Base-by-base conservation (phyloP, 2,113 vertebrate genomes). In the Heterotilapia buettikoferi region DNA sequence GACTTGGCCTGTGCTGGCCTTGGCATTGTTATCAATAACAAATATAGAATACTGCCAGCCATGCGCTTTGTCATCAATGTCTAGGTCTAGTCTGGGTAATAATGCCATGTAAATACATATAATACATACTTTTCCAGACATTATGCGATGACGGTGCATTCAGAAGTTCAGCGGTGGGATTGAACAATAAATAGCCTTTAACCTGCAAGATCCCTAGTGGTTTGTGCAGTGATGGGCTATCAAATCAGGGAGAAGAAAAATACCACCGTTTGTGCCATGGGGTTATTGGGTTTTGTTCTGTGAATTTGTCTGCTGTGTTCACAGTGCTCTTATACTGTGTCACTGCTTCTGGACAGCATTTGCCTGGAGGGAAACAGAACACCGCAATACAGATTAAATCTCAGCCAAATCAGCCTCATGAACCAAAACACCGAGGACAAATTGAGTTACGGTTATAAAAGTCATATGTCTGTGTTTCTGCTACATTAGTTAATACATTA, bases 371-470 rank as follows among this genome's bases (percentile, higher is more conserved):
- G 24, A 92, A 88, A 84, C 50, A 84, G 84, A 92, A 84, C 87
- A 92, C 68, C 50, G 71, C 45, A 47, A 86, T 86, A 89, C 29
- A 6, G 79, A 87, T 80, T 87, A 80, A 86, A 87, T 66, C 85
- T 54, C 59, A 26, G 78, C 87, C 87, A 86, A 83, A 71, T 63
- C 43, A 10, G 68, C 83, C 29, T 87, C 73, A 4, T 7, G 8
- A 14, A 82, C 86, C 56, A 63, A 92, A 92, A 29, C 80, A 53
- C 52, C 0, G 26, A 84, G 29, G 26, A 63, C 36, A 45, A 82
- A 88, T 14, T 71, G 68, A 45, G 40, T 50, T 47, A 24, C 1
- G 6, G 38, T 61, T 61, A 73, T 83, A 29, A 68, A 68, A 3
- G 4, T 53, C 36, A 82, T 61, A 53, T 43, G 11, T 24, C 24